Evolutionary conservation across 2,888 invertebrate species (phyloP), one percentile per base, ranked within the genome.

Genomic region (Drosophila mimica): DNA sequence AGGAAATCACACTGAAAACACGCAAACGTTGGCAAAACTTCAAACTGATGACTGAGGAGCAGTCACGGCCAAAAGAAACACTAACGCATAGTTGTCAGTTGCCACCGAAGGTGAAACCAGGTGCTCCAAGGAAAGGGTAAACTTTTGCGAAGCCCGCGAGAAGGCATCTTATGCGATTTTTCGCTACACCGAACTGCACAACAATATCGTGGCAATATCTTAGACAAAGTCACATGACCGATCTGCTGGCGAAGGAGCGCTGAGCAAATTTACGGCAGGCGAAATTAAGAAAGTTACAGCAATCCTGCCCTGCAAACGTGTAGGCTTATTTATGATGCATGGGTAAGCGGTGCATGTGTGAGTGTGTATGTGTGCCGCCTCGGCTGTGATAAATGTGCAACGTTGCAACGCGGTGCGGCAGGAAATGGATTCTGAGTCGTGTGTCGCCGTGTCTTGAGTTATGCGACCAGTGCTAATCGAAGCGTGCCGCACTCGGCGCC

Each of bases 231-330:
- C 52, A 60, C 62, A 53, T 63, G 63, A 72, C 63, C 66, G 51
- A 66, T 66, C 54, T 57, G 33, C 53, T 34, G 54, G 53, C 64
- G 28, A 20, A 17, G 38, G 56, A 56, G 46, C 48, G 53, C 49
- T 69, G 70, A 60, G 74, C 61, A 74, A 83, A 88, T 86, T 74
- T 75, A 76, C 82, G 71, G 57, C 81, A 70, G 71, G 54, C 77
- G 81, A 76, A 84, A 86, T 86, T 82, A 87, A 84, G 81, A 88
- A 88, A 86, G 74, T 88, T 87, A 68, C 76, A 74, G 56, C 53
- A 58, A 31, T 33, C 51, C 25, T 25, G 46, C 15, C 9, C 25
- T 43, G 54, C 46, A 17, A 46, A 28, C 60, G 36, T 59, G 48
- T 65, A 51, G 70, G 70, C 89, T 71, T 86, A 88, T 87, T 88